Evolutionary conservation across 92 coral and sea anemone genomes (phyloP), one percentile per base, ranked within the genome.

Genomic region (Diadumene lineata): DNA sequence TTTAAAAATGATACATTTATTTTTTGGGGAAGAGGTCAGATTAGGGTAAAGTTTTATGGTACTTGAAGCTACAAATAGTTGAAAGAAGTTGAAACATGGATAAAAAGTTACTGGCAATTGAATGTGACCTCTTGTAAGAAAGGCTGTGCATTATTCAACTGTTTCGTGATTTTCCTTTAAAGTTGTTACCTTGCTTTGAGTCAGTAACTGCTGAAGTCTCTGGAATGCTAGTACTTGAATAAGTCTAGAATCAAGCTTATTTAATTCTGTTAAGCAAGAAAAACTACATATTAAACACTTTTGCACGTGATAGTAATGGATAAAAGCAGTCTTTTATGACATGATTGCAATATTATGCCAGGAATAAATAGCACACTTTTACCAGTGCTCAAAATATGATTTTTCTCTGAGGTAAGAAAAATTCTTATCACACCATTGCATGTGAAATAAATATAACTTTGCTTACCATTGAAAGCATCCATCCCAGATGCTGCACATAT

Each of bases 401-500:
- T 17, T n/a, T n/a, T 44, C 32, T 9, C 34, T 34, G 21, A 68
- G 19, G 30, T 16, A 28, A 29, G 27, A 28, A 2, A 15, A 31
- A 13, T 31, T 11, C 62, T 16, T 32, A 22, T 58, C 8, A 1
- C 26, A 1, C 1, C 44, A 30, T 34, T 11, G 24, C 15, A 11
- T 56, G 32, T 51, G 62, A 30, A 31, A 9, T 57, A 50, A 26
- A 11, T 17, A 1, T 17, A 44, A 38, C 13, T 34, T 34, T 43
- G 84, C 97, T 89, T 67, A 96, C 99, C 99, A 86, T 88, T 92
- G 44, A 96, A 88, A 18, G 96, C 97, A 76, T 96, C 99, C 58
- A 92, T 84, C 50, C 99, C 99, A 1, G 99, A 89, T 23, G 97
- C 97, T 53, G 97, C 97, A 86, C 99, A 96, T 66, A 96, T 96